A percentile compares a stretch with the other conserved stretches of the same genome.
Conservation (phyloP, 1,140 invertebrate genomes). For the Ceratina calcarata region DNA sequence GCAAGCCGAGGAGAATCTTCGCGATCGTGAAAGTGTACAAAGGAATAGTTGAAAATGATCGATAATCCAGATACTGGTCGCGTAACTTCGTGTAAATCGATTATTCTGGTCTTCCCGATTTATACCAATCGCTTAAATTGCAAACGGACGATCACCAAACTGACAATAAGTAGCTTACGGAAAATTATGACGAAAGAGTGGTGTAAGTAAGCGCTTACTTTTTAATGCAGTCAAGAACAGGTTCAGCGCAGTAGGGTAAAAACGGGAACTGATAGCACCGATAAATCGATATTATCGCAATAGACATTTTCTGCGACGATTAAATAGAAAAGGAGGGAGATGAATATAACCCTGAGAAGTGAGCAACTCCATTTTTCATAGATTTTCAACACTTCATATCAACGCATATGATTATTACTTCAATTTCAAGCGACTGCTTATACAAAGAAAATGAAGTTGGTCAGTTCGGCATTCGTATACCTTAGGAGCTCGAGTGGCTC, state of each 20-base stretch:
- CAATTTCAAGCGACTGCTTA: too few species aligned
- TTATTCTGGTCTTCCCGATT: too few species aligned
- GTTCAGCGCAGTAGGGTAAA: too few species aligned
- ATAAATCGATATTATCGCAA: conserved; percentile 7
- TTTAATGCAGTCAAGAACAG: too few species aligned
- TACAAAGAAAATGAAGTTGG: too few species aligned
- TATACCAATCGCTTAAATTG: too few species aligned
- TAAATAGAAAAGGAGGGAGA: background rate
- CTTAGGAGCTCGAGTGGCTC: background rate
- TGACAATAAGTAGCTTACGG: too few species aligned
- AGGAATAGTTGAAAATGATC: conserved; percentile 15
- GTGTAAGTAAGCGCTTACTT: background rate
- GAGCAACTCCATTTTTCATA: too few species aligned
- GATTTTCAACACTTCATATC: too few species aligned
- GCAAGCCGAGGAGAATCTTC: background rate
- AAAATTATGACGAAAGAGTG: background rate
- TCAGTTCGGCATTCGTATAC: too few species aligned
- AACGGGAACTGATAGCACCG: background rate
- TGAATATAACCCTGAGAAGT: conserved; percentile 12
- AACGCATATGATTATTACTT: too few species aligned
- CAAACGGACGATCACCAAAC: too few species aligned
- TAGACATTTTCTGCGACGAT: conserved; percentile 14
- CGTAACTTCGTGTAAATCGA: background rate
- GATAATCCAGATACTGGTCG: background rate
- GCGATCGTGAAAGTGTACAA: conserved; percentile 29